Evolutionary conservation across 2,797 vertebrate genomes (phyloP).

Genomic region (Sebastes diaconus): DNA sequence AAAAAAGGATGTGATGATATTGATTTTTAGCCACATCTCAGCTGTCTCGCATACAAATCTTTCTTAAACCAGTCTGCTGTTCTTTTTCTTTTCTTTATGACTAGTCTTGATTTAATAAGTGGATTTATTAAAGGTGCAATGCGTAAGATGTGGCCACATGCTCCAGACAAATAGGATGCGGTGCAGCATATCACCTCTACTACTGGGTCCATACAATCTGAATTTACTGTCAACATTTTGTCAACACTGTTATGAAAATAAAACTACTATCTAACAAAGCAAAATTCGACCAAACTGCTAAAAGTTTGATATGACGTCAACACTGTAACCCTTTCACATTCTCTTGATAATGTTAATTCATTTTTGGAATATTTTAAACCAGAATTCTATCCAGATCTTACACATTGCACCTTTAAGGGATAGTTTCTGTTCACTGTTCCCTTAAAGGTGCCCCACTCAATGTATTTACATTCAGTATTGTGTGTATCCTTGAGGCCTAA

Average conservation of each 20-base stretch:
- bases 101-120: conserved; percentile 4
- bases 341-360: neutral
- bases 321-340: too few relatives aligned
- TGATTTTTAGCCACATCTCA: conserved; percentile 3
- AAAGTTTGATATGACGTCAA: too few relatives aligned
- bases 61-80: neutral
- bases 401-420: neutral
- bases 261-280: neutral
- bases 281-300: too few relatives aligned
- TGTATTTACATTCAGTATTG: neutral
- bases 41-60: neutral
- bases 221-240: neutral
- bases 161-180: too few relatives aligned
- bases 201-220: neutral
- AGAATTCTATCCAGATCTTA: neutral
- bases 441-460: neutral
- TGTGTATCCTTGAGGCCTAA: neutral
- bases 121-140: neutral
- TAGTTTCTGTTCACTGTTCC: neutral
- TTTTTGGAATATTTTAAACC: neutral
- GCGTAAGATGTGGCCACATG: too few relatives aligned
- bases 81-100: neutral
- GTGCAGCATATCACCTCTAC: too few relatives aligned
- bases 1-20: conserved; percentile 1
- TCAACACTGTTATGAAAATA: neutral